phyloP scores from a whole-genome alignment of 2,113 vertebrate genomes.

The Chionodraco myersi region DNA sequence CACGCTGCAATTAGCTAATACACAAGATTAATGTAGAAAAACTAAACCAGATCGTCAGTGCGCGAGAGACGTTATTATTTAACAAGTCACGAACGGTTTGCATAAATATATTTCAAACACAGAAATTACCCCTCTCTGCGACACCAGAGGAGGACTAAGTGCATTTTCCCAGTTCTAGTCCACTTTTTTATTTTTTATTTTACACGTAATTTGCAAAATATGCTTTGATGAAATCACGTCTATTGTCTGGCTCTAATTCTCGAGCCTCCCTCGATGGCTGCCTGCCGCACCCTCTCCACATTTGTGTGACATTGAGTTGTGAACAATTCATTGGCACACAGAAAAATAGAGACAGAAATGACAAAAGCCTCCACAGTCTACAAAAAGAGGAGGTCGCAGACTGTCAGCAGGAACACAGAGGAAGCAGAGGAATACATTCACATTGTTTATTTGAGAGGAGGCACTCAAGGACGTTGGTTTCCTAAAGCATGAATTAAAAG shows the following conservation, averaged over 20 bases:
- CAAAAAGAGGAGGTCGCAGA: constrained; percentile 18
- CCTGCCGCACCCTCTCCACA: constrained; percentile 6
- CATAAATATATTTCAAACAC: background rate
- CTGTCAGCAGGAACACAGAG: constrained; percentile 17
- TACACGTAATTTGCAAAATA: constrained; percentile 10
- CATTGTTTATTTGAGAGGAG: constrained; percentile 37
- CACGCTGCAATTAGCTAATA: background rate
- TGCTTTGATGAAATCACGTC: constrained; percentile 25
- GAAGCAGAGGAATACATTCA: background rate
- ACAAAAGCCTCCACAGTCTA: constrained; percentile 15
- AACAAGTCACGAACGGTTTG: constrained; percentile 1
- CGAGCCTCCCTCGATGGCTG: constrained; percentile 5
- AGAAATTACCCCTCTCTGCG: background rate
- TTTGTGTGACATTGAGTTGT: constrained; percentile 25
- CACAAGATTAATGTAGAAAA: constrained; percentile 1
- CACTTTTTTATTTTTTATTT: background rate
- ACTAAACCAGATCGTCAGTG: background rate
- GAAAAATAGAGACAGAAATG: constrained; percentile 5
- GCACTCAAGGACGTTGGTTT: constrained; percentile 27
- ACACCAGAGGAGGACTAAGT: constrained; percentile 11
- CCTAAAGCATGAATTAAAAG: constrained; percentile 16
- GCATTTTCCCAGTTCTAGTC: background rate
- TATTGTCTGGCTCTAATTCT: constrained; percentile 32
- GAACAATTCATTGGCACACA: constrained; percentile 16
- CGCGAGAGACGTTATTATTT: background rate